Conservation (phyloP, 1,140 invertebrate genomes). For the Anastatus disparis region DNA sequence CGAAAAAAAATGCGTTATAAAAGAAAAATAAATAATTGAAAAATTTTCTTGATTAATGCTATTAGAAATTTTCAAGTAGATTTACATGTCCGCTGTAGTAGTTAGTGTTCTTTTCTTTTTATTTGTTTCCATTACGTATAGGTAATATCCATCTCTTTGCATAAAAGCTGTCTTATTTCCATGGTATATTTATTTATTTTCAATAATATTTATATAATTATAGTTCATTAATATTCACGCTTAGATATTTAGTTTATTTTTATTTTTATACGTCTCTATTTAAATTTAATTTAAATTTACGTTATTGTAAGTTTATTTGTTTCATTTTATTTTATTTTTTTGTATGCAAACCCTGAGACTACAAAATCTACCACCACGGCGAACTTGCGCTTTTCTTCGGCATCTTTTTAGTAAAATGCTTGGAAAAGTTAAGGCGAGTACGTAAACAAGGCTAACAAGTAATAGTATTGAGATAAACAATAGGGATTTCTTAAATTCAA, state of each 20-base stretch:
- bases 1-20: background rate
- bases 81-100: background rate
- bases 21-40: background rate
- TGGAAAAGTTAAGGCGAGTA: background rate
- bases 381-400: constrained; percentile 43
- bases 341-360: constrained; percentile 61
- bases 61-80: constrained; percentile 27
- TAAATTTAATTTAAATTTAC: constrained; percentile 22
- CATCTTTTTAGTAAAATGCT: background rate
- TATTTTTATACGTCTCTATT: constrained; percentile 11
- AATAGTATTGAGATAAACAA: background rate
- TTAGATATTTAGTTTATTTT: constrained; percentile 30
- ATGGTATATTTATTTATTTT: constrained; percentile 19
- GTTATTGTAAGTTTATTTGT: constrained; percentile 43
- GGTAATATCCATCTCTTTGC: constrained; percentile 21
- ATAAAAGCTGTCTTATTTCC: constrained; percentile 25
- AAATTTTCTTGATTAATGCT: background rate
- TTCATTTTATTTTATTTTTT: constrained; percentile 51
- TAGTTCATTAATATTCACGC: constrained; percentile 27
- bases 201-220: constrained; percentile 15
- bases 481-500: too few species aligned
- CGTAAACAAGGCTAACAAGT: background rate
- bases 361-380: constrained; percentile 55
- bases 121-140: background rate
- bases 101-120: background rate